A percentile compares a stretch with the other conserved stretches of the same genome.
phyloP scores from a whole-genome alignment of 1,140 invertebrate genomes.

The Drosophila quadrilineata region DNA sequence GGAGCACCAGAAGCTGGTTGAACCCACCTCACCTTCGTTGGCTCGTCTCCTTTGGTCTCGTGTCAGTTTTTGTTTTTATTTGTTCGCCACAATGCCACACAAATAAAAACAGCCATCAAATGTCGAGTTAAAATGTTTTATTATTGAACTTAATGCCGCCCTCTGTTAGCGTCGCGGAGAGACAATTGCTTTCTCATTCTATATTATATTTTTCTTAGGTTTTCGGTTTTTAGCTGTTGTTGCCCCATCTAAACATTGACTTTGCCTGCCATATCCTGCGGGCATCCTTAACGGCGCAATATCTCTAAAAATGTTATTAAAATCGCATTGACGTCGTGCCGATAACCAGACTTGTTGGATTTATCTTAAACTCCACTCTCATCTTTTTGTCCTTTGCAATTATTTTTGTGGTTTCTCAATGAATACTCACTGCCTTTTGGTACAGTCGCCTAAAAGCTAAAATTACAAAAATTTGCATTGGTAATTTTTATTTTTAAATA shows the following conservation, averaged over 20 bases:
- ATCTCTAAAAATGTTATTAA: constrained; percentile 69
- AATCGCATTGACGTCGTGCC: constrained; percentile 55
- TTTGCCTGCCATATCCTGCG: neutral
- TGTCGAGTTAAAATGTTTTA: constrained; percentile 77
- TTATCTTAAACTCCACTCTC: constrained; percentile 1
- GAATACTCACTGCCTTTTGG: constrained; percentile 61
- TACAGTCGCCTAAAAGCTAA: constrained; percentile 1
- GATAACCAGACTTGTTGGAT: constrained; percentile 34
- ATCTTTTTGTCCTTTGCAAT: too few relatives aligned
- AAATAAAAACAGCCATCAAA: constrained; percentile 77
- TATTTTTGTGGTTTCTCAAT: constrained; percentile 8
- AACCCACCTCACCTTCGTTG: constrained; percentile 12
- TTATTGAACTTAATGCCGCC: constrained; percentile 68
- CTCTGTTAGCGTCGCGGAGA: constrained; percentile 2
- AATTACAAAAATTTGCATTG: too few relatives aligned
- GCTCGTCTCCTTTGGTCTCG: constrained; percentile 1
- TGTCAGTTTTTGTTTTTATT: constrained; percentile 68
- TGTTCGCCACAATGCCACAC: constrained; percentile 65
- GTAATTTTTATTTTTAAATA: too few relatives aligned
- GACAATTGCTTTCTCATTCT: constrained; percentile 73
- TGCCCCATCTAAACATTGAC: constrained; percentile 63
- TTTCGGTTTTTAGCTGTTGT: constrained; percentile 61
- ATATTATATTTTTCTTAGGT: constrained; percentile 65
- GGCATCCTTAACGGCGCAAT: constrained; percentile 56
- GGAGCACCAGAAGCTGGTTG: too few relatives aligned